Conservation (phyloP, 1,140 invertebrate genomes). For the Drosophila setifemur region DNA sequence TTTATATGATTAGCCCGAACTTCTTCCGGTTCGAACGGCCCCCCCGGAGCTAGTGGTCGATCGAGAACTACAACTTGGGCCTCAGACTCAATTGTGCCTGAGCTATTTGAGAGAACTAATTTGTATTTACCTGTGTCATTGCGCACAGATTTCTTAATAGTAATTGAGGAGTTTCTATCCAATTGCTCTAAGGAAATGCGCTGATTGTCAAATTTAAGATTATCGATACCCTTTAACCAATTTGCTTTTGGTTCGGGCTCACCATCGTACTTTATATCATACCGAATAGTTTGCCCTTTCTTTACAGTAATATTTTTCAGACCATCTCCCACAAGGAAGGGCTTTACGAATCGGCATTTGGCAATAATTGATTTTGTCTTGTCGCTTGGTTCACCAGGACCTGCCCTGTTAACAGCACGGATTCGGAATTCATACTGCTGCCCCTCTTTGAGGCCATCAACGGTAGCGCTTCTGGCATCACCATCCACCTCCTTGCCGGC, state of each 20-base stretch:
- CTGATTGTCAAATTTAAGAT: slow-evolving; percentile 87
- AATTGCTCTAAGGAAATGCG: slow-evolving; percentile 94
- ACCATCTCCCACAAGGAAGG: slow-evolving; percentile 94
- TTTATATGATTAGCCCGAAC: slow-evolving; percentile 95
- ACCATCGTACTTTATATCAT: slow-evolving; percentile 96
- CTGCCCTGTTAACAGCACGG: slow-evolving; percentile 97
- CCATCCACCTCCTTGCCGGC: slow-evolving; percentile 91
- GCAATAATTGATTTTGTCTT: slow-evolving; percentile 97
- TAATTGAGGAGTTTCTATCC: slow-evolving; percentile 94
- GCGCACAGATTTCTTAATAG: slow-evolving; percentile 92
- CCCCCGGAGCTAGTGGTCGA: slow-evolving; percentile 92
- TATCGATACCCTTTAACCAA: slow-evolving; percentile 90
- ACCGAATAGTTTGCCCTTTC: slow-evolving; percentile 94
- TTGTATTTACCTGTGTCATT: slow-evolving; percentile 96
- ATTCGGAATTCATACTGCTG: slow-evolving; percentile 98
- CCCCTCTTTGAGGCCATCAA: slow-evolving; percentile 96
- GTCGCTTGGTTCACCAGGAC: slow-evolving; percentile 96
- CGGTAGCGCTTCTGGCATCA: slow-evolving; percentile 89
- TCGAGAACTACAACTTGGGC: slow-evolving; percentile 95
- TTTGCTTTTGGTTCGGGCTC: slow-evolving; percentile 96
- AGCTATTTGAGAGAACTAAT: slow-evolving; percentile 91
- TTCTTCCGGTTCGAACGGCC: slow-evolving; percentile 93
- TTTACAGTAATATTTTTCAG: slow-evolving; percentile 94
- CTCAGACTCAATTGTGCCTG: slow-evolving; percentile 91
- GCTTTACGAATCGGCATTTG: slow-evolving; percentile 97